Evolutionary conservation across 2,113 vertebrate genomes (phyloP).

Genomic region (Hyperoodon ampullatus): DNA sequence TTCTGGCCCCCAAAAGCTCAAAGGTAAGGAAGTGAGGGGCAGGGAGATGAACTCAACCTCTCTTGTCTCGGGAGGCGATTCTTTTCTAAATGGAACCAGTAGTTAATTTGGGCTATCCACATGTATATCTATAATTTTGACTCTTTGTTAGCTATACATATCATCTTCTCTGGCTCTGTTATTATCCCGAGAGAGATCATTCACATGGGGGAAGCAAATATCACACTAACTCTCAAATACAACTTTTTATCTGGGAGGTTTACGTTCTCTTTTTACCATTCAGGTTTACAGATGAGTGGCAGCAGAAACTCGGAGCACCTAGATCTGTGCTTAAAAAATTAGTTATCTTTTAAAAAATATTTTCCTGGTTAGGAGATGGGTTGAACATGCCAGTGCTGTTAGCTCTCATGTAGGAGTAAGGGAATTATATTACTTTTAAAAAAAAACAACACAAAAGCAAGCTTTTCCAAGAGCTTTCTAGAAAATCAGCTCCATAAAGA

Average conservation of each 20-base stretch:
- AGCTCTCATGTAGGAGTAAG: neutral
- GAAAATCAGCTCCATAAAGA: slow-evolving; percentile 39
- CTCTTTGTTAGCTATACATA: neutral
- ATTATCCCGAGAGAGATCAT: neutral
- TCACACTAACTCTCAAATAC: slow-evolving; percentile 10
- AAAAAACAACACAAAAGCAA: slow-evolving; percentile 27
- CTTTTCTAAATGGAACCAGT: slow-evolving; percentile 55
- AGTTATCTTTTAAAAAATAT: slow-evolving; percentile 11
- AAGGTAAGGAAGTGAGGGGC: slow-evolving; percentile 72
- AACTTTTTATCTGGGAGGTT: slow-evolving; percentile 28
- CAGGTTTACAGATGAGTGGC: neutral
- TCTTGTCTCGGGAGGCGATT: slow-evolving; percentile 62
- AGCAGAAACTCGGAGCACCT: neutral
- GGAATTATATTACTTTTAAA: slow-evolving; percentile 19
- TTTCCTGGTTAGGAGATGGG: slow-evolving; percentile 24
- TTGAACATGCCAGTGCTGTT: neutral
- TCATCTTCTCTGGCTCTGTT: neutral
- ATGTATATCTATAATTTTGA: neutral
- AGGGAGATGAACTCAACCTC: slow-evolving; percentile 68
- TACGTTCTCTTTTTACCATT: neutral
- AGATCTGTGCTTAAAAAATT: slow-evolving; percentile 15
- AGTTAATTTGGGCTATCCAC: slow-evolving; percentile 46
- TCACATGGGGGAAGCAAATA: neutral
- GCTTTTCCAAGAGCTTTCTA: slow-evolving; percentile 39
- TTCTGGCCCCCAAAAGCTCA: slow-evolving; percentile 82